Conservation (phyloP, 2,113 vertebrate species). For the Centrocercus urophasianus region DNA sequence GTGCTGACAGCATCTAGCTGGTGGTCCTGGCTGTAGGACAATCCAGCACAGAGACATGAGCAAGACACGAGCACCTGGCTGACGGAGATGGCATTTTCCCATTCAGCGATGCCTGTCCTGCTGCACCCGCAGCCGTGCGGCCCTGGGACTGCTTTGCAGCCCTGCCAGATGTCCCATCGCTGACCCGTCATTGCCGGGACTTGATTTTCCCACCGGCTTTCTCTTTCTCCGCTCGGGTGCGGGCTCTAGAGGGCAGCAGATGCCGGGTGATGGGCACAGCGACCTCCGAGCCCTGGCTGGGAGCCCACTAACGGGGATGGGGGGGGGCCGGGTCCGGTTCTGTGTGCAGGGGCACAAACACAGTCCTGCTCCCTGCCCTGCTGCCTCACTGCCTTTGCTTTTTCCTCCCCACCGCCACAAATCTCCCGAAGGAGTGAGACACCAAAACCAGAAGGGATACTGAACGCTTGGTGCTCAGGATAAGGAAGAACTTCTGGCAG, state of each 20-base stretch:
- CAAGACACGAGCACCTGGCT: neutral
- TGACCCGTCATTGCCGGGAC: neutral
- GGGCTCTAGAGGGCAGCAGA: slow-evolving; percentile 74
- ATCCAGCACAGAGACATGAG: too few species aligned
- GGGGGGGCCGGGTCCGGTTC: neutral
- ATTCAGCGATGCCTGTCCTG: fast-evolving
- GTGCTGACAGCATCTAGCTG: neutral
- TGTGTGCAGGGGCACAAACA: neutral
- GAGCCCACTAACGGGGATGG: neutral
- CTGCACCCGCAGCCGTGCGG: neutral
- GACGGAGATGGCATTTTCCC: fast-evolving
- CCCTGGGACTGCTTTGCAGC: fast-evolving
- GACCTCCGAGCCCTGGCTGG: neutral
- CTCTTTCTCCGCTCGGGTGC: neutral
- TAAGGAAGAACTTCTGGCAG: neutral
- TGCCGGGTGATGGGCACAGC: neutral
- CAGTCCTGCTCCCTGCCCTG: neutral
- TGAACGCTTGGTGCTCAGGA: neutral
- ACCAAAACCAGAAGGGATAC: neutral
- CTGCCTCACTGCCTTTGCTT: neutral
- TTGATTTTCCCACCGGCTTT: neutral
- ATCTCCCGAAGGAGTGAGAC: neutral
- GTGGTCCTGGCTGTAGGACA: neutral
- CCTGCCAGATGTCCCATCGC: neutral
- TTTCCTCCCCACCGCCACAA: neutral